A percentile compares a stretch with the other conserved stretches of the same genome.
Evolutionary conservation across 2,797 vertebrate genomes (phyloP).

Genomic region (Melanotaenia boesemani): DNA sequence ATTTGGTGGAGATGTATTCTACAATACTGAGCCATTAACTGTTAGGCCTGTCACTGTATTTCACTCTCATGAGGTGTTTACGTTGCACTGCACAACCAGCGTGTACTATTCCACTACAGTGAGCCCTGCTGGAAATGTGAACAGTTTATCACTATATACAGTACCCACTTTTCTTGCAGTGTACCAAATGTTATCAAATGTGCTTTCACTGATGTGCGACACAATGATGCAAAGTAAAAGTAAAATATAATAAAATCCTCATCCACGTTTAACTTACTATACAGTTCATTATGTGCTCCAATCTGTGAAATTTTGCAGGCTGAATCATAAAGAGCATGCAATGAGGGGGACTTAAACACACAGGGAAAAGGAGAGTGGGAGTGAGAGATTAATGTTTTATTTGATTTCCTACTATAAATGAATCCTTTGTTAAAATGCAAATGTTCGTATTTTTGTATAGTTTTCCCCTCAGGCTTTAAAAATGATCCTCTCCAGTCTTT

Average conservation of each 20-base stretch:
- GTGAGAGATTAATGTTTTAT: conserved; percentile 59
- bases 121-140: conserved; percentile 42
- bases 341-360: conserved; percentile 35
- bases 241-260: conserved; percentile 52
- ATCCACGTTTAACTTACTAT: conserved; percentile 53
- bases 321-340: conserved; percentile 48
- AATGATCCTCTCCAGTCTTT: conserved; percentile 38
- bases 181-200: conserved; percentile 10
- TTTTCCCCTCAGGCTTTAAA: conserved; percentile 36
- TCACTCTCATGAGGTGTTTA: conserved; percentile 70
- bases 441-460: conserved; percentile 56
- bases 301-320: conserved; percentile 50
- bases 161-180: conserved; percentile 34
- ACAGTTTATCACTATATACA: conserved; percentile 26
- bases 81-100: conserved; percentile 52
- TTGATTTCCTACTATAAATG: conserved; percentile 66
- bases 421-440: conserved; percentile 70
- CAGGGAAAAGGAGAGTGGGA: conserved; percentile 11
- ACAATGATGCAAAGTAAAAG: conserved; percentile 34
- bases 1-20: conserved; percentile 57
- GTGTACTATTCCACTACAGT: conserved; percentile 45
- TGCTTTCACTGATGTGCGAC: conserved; percentile 7
- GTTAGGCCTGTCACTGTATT: conserved; percentile 67
- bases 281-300: conserved; percentile 54
- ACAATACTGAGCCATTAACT: conserved; percentile 58